These are phyloP conservation scores for Solea solea DNA, from an alignment of 2,113 vertebrate species.

Conservation along the genomic window DNA sequence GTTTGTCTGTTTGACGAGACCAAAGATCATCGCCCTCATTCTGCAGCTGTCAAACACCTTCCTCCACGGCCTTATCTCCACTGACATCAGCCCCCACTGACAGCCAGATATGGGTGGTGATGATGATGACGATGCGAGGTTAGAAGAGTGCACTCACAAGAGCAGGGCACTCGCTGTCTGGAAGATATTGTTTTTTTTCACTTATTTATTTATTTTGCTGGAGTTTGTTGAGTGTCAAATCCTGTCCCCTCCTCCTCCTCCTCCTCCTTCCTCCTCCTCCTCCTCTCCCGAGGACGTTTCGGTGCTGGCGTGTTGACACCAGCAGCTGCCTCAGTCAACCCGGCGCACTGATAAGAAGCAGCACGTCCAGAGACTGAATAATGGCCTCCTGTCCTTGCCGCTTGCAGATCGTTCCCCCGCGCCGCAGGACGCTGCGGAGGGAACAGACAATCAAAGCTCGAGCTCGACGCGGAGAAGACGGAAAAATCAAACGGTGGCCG, in stretches of 20 bases:
- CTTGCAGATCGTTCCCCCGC: constrained; percentile 54
- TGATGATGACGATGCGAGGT: background rate
- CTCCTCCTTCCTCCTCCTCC: background rate
- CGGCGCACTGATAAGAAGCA: constrained; percentile 66
- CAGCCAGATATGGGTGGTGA: background rate
- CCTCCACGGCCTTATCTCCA: background rate
- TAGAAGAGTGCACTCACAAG: constrained; percentile 17
- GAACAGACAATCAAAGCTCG: constrained; percentile 65
- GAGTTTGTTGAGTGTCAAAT: constrained; percentile 41
- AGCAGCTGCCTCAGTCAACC: constrained; percentile 73
- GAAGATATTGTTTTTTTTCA: constrained; percentile 7
- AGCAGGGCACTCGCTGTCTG: background rate
- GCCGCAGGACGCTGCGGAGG: constrained; percentile 45
- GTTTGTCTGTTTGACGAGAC: constrained; percentile 24
- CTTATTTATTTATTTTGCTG: constrained; percentile 2
- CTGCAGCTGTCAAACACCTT: constrained; percentile 38
- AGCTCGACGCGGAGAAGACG: constrained; percentile 25
- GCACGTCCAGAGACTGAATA: constrained; percentile 73
- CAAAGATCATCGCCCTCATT: constrained; percentile 38
- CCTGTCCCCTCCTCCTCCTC: background rate
- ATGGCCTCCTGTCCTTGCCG: constrained; percentile 71
- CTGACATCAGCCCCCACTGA: background rate
- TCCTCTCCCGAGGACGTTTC: constrained; percentile 21
- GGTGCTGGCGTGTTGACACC: constrained; percentile 64
- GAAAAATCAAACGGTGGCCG: constrained; percentile 5